Percentiles rank a stretch among this genome's conserved stretches.
These are phyloP conservation scores for Thripadectes ignobilis DNA, from an alignment of 2,797 vertebrate genomes.

Conservation along the genomic window DNA sequence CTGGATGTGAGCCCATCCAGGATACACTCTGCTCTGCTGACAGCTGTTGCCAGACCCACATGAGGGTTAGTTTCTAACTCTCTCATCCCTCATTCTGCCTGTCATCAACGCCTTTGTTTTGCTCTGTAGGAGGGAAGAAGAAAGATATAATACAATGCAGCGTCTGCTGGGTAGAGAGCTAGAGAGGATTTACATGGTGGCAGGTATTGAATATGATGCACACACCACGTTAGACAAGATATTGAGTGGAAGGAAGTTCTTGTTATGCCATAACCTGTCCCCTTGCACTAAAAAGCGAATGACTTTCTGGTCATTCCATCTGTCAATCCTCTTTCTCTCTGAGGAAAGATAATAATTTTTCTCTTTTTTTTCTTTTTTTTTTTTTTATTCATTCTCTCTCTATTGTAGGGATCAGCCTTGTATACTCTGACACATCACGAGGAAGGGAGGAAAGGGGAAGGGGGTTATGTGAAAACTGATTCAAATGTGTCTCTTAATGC, in stretches of 20 bases:
- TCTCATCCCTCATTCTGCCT: neutral
- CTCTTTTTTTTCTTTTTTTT: too few species aligned
- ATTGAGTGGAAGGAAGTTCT: neutral
- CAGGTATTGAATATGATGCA: neutral
- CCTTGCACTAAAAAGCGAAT: neutral
- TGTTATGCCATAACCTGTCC: neutral
- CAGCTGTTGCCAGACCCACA: slow-evolving; percentile 19
- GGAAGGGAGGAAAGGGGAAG: neutral
- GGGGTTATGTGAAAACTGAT: neutral
- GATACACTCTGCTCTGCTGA: neutral
- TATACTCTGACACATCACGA: neutral
- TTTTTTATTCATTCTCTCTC: neutral
- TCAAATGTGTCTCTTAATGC: neutral
- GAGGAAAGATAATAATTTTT: neutral
- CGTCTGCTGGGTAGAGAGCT: fast-evolving
- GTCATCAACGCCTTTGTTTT: neutral
- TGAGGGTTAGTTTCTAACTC: neutral
- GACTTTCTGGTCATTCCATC: neutral
- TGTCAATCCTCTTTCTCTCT: neutral
- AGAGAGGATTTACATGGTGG: neutral
- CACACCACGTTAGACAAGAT: neutral
- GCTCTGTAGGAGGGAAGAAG: neutral
- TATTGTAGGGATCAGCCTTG: neutral
- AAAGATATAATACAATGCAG: neutral
- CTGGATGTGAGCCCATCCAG: slow-evolving; percentile 12